Evolutionary conservation across 2,888 invertebrate genomes (phyloP).

Genomic region (Tipula unca): DNA sequence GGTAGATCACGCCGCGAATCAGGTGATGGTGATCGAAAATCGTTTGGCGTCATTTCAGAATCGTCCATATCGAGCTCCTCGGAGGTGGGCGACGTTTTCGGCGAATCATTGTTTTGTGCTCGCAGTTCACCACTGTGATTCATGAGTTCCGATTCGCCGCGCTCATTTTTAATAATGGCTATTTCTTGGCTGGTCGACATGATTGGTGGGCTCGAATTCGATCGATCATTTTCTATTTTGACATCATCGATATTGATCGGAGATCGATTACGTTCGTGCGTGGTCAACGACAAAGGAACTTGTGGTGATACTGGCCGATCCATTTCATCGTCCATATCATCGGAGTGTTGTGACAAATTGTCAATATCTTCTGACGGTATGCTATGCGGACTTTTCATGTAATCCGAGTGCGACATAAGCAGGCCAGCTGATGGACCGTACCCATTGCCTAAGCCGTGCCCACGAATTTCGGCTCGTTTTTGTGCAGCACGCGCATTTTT

Average conservation of each 20-base stretch:
- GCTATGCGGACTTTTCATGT: conserved; percentile 57
- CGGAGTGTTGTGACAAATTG: conserved; percentile 56
- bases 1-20: conserved; percentile 52
- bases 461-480: conserved; percentile 77
- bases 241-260: conserved; percentile 22
- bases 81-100: conserved; percentile 30
- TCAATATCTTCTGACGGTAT: conserved; percentile 52
- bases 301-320: conserved; percentile 57
- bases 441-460: conserved; percentile 41
- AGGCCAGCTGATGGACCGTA: conserved; percentile 36
- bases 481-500: conserved; percentile 95
- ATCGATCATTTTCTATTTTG: conserved; percentile 23
- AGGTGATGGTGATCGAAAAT: conserved; percentile 39
- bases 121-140: conserved; percentile 24
- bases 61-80: conserved; percentile 41
- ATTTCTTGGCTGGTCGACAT: neutral
- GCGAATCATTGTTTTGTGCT: conserved; percentile 24
- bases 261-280: conserved; percentile 41
- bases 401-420: conserved; percentile 53
- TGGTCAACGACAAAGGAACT: conserved; percentile 58
- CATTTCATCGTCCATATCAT: conserved; percentile 61
- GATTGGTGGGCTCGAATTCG: conserved; percentile 21
- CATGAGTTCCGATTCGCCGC: conserved; percentile 24
- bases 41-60: conserved; percentile 38
- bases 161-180: conserved; percentile 15